Percentiles rank a stretch among this genome's conserved stretches.
These are phyloP conservation scores for Sorex fumeus DNA, from an alignment of 2,113 vertebrate genomes.

Conservation along the genomic window DNA sequence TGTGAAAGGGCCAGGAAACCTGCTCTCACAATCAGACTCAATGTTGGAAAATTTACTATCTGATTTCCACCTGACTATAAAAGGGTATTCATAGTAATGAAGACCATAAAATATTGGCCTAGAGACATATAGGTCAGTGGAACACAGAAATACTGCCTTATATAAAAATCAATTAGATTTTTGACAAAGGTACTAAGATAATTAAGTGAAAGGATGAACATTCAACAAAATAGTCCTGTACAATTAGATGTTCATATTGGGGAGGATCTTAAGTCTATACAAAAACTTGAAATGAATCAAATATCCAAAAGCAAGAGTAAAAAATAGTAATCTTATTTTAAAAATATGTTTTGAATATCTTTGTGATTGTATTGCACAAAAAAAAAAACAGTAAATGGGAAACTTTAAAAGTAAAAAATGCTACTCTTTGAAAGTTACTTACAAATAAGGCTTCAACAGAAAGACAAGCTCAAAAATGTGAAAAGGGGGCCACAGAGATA, in stretches of 20 bases:
- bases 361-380: background rate
- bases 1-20: background rate
- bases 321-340: background rate
- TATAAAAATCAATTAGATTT: slow-evolving; percentile 4
- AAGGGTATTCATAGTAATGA: background rate
- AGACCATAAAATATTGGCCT: background rate
- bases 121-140: background rate
- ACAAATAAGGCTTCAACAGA: background rate
- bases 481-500: no score
- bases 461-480: no score
- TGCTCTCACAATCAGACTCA: slow-evolving; percentile 1
- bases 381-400: background rate
- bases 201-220: background rate
- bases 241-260: background rate
- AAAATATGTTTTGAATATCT: background rate
- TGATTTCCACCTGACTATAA: slow-evolving; percentile 4
- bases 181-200: slow-evolving; percentile 22
- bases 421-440: slow-evolving; percentile 37
- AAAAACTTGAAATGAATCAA: slow-evolving; percentile 14
- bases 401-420: slow-evolving; percentile 16
- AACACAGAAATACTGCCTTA: background rate
- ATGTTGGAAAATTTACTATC: background rate
- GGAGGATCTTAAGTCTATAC: background rate
- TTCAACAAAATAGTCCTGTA: background rate
- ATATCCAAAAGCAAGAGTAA: slow-evolving; percentile 35